Evolutionary conservation across 1,140 invertebrate genomes (phyloP).

Genomic region (Drosophila pseudoobscura): DNA sequence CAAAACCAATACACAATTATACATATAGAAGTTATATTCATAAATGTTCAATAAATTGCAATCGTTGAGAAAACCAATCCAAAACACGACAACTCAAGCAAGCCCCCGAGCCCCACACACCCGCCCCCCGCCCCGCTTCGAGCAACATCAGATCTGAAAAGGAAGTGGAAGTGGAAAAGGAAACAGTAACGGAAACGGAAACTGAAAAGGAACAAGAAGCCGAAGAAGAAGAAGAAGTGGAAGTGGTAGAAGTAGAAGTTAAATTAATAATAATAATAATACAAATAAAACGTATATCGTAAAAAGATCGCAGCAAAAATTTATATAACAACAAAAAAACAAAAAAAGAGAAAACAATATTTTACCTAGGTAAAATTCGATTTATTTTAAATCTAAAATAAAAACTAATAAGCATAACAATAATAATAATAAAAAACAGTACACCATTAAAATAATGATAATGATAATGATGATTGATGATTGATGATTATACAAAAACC

Average conservation of each 20-base stretch:
- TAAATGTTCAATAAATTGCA: constrained; percentile 1
- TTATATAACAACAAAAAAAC: constrained; percentile 21
- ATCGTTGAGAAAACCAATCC: not conserved
- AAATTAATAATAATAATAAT: not conserved
- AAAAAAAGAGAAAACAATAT: constrained; percentile 12
- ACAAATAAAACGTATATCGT: not conserved
- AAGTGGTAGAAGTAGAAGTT: constrained; percentile 3
- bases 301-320: constrained; percentile 19
- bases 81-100: constrained; percentile 7
- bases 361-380: constrained; percentile 54
- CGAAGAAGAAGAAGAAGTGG: too few relatives aligned
- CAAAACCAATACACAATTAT: constrained; percentile 32
- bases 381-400: constrained; percentile 54
- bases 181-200: constrained; percentile 4
- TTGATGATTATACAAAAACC: constrained; percentile 26
- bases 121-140: not conserved
- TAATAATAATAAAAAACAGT: constrained; percentile 7
- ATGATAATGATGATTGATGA: constrained; percentile 16
- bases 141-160: too few relatives aligned
- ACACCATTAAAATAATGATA: constrained; percentile 28
- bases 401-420: constrained; percentile 41
- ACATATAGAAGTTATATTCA: constrained; percentile 31
- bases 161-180: not conserved
- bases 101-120: constrained; percentile 12
- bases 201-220: too few relatives aligned